phyloP scores from a whole-genome alignment of 1,140 invertebrate genomes.

The Oedothorax gibbosus region DNA sequence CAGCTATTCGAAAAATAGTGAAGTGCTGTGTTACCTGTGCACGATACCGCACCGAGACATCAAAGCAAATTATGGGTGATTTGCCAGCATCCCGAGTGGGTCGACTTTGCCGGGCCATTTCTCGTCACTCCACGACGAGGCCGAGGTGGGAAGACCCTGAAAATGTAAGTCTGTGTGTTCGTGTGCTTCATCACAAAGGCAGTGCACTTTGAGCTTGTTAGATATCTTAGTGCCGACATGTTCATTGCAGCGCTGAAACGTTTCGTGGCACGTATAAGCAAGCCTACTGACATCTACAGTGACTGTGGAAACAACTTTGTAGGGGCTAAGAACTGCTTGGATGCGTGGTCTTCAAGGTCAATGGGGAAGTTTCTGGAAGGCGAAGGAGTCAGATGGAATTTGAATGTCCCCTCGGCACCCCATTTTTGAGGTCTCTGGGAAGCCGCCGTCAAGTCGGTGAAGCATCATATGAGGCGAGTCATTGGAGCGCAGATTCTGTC shows the following conservation, averaged over 20 bases:
- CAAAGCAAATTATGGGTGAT: neutral
- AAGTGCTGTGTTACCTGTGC: neutral
- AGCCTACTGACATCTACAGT: no score
- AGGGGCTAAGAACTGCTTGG: no score
- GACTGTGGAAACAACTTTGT: no score
- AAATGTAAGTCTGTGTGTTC: neutral
- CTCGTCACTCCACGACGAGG: no score
- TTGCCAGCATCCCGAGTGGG: neutral
- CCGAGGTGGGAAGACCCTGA: neutral
- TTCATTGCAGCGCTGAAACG: no score
- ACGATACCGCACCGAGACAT: neutral
- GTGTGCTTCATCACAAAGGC: no score
- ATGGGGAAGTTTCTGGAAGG: no score
- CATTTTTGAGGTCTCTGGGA: constrained; percentile 66
- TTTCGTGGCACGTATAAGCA: no score
- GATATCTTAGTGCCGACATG: no score
- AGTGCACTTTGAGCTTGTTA: no score
- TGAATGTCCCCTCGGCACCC: constrained; percentile 68
- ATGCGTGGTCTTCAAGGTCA: no score
- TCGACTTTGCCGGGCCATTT: constrained; percentile 5
- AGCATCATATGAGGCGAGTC: constrained; percentile 65
- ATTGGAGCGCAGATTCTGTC: constrained; percentile 40
- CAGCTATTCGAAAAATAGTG: neutral
- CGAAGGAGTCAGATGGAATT: constrained; percentile 62
- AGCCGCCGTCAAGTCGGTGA: constrained; percentile 59